These are phyloP conservation scores for Yponomeuta cagnagella DNA, from an alignment of 2,888 invertebrate species.

Conservation along the genomic window DNA sequence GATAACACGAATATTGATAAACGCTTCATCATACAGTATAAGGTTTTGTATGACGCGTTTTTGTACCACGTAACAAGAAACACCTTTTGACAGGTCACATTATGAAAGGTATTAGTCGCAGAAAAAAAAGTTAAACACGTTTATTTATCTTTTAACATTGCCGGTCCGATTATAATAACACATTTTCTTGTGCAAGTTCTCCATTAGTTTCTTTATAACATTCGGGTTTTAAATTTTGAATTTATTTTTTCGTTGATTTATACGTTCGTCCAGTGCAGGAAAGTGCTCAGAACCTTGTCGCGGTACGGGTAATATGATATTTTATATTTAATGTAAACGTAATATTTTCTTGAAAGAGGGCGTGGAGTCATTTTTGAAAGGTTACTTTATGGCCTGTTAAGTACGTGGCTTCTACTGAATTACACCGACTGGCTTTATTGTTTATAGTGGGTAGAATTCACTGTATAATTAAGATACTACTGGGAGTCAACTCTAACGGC, in stretches of 20 bases:
- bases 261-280: conserved; percentile 36
- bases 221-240: too few species aligned
- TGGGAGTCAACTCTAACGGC: neutral
- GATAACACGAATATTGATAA: too few species aligned
- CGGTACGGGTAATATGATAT: conserved; percentile 15
- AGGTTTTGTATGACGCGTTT: too few species aligned
- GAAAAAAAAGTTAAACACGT: too few species aligned
- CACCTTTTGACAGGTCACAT: too few species aligned
- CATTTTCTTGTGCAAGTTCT: too few species aligned
- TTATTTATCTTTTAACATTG: too few species aligned
- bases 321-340: neutral
- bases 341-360: neutral
- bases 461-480: neutral
- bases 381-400: neutral
- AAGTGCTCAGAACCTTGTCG: conserved; percentile 22
- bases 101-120: too few species aligned
- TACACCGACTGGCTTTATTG: neutral
- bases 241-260: conserved; percentile 36
- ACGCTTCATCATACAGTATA: too few species aligned
- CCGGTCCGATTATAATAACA: too few species aligned
- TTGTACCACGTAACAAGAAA: too few species aligned
- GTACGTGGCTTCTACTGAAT: neutral
- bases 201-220: too few species aligned
- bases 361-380: neutral
- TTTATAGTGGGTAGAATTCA: neutral